Conservation (phyloP, 2,797 vertebrate species). For the Gambusia yucatana region DNA sequence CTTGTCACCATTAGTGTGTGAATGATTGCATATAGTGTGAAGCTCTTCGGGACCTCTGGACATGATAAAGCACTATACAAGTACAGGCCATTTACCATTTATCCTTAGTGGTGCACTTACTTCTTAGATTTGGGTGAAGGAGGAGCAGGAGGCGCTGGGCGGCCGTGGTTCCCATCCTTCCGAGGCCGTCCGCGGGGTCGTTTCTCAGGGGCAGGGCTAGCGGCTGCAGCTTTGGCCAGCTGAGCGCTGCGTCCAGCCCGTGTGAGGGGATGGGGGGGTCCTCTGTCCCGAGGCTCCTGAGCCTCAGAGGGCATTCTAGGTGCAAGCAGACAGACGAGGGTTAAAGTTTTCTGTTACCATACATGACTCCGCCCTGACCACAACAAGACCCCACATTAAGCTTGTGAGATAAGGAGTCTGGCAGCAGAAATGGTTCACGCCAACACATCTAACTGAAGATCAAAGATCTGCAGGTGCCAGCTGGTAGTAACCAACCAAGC, state of each 20-base stretch:
- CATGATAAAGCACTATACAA: no score
- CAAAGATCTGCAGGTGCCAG: no score
- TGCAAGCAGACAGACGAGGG: background rate
- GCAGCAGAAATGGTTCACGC: no score
- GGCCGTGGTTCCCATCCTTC: conserved; percentile 86
- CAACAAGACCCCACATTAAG: no score
- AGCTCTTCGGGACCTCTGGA: no score
- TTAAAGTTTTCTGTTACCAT: background rate
- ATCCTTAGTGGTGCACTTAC: conserved; percentile 42
- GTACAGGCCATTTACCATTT: no score
- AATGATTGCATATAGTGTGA: no score
- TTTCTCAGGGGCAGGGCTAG: conserved; percentile 85
- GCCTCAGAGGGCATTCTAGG: conserved; percentile 97
- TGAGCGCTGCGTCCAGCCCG: conserved; percentile 81
- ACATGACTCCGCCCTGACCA: background rate
- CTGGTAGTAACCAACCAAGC: no score
- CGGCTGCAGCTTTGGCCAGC: conserved; percentile 84
- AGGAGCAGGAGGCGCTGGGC: conserved; percentile 30
- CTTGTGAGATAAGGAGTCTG: no score
- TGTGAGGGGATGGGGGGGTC: conserved; percentile 81
- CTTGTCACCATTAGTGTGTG: no score
- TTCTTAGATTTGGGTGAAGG: conserved; percentile 59
- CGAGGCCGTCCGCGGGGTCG: conserved; percentile 90
- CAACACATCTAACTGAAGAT: no score
- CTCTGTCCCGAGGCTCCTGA: conserved; percentile 86